These are phyloP conservation scores for Odontocerum albicorne DNA, from an alignment of 2,888 invertebrate species.

Conservation along the genomic window DNA sequence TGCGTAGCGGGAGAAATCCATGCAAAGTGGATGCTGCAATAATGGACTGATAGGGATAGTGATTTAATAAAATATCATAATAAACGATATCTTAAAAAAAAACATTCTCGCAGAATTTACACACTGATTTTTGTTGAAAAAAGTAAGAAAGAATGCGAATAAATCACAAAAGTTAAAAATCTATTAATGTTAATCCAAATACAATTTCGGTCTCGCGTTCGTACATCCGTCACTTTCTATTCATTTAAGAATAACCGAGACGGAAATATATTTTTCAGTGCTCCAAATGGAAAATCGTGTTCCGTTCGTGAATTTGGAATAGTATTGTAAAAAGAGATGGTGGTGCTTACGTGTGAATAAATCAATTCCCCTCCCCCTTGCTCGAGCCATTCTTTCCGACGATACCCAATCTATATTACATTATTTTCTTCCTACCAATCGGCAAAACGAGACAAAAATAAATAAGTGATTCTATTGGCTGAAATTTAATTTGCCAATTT, in stretches of 20 bases:
- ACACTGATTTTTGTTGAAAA: too few species aligned
- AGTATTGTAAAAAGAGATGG: neutral
- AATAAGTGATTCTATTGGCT: neutral
- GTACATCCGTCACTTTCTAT: neutral
- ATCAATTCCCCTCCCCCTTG: constrained; percentile 28
- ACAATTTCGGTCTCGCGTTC: too few species aligned
- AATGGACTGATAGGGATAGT: too few species aligned
- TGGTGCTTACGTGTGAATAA: constrained; percentile 28
- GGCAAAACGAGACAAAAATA: neutral
- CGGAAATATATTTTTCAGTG: neutral
- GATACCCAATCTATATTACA: constrained; percentile 27
- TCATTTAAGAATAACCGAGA: neutral
- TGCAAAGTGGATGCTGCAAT: too few species aligned
- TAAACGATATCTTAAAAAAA: too few species aligned
- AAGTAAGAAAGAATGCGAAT: too few species aligned
- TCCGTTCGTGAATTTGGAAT: neutral
- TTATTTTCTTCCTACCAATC: constrained; percentile 8
- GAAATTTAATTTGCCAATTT: neutral
- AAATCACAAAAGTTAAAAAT: too few species aligned
- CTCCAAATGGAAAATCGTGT: constrained; percentile 3
- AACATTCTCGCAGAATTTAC: too few species aligned
- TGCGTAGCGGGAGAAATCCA: too few species aligned
- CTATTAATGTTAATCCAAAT: too few species aligned
- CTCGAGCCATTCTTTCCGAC: constrained; percentile 23
- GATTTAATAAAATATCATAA: too few species aligned